Conservation (phyloP, 2,797 vertebrate species). For the Tenualosa thibaudeaui region DNA sequence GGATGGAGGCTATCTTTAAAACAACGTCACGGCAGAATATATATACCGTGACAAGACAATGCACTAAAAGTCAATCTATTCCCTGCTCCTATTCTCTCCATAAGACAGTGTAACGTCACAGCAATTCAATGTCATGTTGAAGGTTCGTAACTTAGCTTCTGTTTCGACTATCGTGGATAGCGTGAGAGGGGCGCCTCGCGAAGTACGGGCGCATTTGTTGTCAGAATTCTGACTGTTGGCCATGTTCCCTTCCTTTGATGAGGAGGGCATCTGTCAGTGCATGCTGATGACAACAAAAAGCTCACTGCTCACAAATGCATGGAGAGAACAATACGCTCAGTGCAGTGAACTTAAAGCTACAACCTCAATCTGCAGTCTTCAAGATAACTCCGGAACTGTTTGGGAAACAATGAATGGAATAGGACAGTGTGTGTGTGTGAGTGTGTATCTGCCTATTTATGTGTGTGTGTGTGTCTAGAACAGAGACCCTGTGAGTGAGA, state of each 20-base stretch:
- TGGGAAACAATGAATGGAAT: background rate
- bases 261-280: background rate
- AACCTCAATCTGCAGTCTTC: constrained; percentile 3
- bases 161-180: background rate
- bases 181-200: background rate
- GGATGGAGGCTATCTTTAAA: background rate
- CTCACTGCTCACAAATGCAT: background rate
- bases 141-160: background rate
- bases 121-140: background rate
- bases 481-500: background rate
- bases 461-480: background rate
- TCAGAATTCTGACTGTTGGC: background rate
- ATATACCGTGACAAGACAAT: background rate
- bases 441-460: background rate
- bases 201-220: background rate
- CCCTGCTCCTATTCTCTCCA: too few species aligned
- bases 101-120: background rate
- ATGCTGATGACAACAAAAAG: background rate
- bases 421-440: constrained; percentile 10
- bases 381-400: background rate
- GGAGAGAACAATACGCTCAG: background rate
- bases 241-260: background rate
- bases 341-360: background rate
- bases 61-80: too few species aligned
- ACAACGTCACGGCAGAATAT: background rate